Conservation (phyloP, 2,888 invertebrate species). For the Spisula subtruncata region DNA sequence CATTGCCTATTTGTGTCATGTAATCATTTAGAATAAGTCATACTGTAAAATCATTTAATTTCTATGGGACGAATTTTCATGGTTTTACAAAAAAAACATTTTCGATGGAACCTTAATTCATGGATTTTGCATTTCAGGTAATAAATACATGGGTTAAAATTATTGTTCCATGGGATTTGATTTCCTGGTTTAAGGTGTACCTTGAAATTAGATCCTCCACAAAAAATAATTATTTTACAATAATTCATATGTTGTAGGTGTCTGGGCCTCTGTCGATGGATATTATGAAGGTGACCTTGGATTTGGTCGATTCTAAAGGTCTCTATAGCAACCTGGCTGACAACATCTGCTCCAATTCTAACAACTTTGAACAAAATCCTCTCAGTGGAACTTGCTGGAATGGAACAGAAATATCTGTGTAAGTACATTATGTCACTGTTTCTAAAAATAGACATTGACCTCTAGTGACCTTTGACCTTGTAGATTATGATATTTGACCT, state of each 20-base stretch:
- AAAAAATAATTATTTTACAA: too few relatives aligned
- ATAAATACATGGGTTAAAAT: too few relatives aligned
- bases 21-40: too few relatives aligned
- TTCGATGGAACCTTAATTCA: too few relatives aligned
- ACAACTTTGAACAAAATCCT: slow-evolving; percentile 63
- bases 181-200: too few relatives aligned
- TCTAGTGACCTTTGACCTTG: neutral
- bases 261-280: slow-evolving; percentile 64
- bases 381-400: slow-evolving; percentile 70
- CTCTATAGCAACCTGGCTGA: slow-evolving; percentile 65
- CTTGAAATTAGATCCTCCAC: too few relatives aligned
- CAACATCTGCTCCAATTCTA: slow-evolving; percentile 58
- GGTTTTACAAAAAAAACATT: too few relatives aligned
- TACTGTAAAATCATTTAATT: too few relatives aligned
- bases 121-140: too few relatives aligned
- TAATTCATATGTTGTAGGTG: slow-evolving; percentile 44
- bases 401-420: slow-evolving; percentile 65
- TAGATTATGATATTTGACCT: neutral
- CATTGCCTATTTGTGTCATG: too few relatives aligned
- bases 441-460: neutral
- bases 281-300: slow-evolving; percentile 67
- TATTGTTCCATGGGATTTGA: too few relatives aligned
- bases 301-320: slow-evolving; percentile 68
- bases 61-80: too few relatives aligned
- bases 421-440: slow-evolving; percentile 46